Percentiles rank a stretch among this genome's conserved stretches.
phyloP scores from a whole-genome alignment of 2,888 invertebrate genomes.

The Brenthis daphne region DNA sequence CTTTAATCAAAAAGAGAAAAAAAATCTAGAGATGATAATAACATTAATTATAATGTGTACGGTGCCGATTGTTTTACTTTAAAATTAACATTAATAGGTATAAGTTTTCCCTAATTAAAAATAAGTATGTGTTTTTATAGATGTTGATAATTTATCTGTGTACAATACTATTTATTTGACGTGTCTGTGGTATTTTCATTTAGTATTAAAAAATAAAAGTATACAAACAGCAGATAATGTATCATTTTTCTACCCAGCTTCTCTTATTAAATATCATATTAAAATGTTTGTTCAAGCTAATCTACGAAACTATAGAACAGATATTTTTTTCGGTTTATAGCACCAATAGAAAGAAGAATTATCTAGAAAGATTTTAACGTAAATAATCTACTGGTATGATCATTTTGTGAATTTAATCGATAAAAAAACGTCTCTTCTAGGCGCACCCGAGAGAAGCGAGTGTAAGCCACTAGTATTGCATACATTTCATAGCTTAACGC shows the following conservation, averaged over 20 bases:
- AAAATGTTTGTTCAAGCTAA: too few relatives aligned
- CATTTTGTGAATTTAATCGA: too few relatives aligned
- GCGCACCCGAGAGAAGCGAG: too few relatives aligned
- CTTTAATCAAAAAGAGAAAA: too few relatives aligned
- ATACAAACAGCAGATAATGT: neutral
- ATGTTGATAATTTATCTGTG: slow-evolving; percentile 20
- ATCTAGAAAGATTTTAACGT: too few relatives aligned
- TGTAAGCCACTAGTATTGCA: too few relatives aligned
- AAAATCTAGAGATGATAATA: neutral
- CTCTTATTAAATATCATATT: neutral
- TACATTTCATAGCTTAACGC: too few relatives aligned
- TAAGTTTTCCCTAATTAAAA: slow-evolving; percentile 1
- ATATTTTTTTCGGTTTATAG: too few relatives aligned
- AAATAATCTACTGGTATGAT: too few relatives aligned
- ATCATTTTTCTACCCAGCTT: neutral
- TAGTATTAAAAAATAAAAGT: slow-evolving; percentile 25
- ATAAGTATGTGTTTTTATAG: slow-evolving; percentile 7
- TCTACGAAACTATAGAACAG: too few relatives aligned
- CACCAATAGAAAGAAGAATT: too few relatives aligned
- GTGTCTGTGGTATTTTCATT: slow-evolving; percentile 36
- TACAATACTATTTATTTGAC: slow-evolving; percentile 29
- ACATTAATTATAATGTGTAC: neutral
- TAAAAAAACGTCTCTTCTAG: too few relatives aligned
- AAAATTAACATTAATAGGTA: neutral
- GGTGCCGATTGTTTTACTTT: neutral